Percentiles rank a stretch among this genome's conserved stretches.
Evolutionary conservation across 2,888 invertebrate genomes (phyloP).

Genomic region (Oscheius sp.): DNA sequence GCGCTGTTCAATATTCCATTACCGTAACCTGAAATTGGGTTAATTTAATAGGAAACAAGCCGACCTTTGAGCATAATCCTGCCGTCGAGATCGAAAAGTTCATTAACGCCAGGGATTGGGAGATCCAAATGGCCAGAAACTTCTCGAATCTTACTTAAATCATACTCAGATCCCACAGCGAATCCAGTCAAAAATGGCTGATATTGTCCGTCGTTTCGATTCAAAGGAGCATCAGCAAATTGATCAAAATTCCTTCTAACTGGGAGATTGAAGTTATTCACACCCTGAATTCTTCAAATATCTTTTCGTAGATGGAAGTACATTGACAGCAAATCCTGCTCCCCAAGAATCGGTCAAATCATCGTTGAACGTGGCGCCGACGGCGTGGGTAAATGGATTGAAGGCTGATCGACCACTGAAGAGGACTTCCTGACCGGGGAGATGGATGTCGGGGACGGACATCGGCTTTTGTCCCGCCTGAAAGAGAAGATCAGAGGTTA

Average conservation of each 20-base stretch:
- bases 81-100: slow-evolving; percentile 67
- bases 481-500: background rate
- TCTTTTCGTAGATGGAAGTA: slow-evolving; percentile 30
- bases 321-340: slow-evolving; percentile 65
- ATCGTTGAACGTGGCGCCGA: slow-evolving; percentile 63
- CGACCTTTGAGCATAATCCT: slow-evolving; percentile 61
- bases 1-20: slow-evolving; percentile 66
- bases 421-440: slow-evolving; percentile 60
- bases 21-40: slow-evolving; percentile 46
- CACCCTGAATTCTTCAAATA: slow-evolving; percentile 46
- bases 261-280: slow-evolving; percentile 63
- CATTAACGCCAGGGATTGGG: slow-evolving; percentile 63
- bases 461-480: slow-evolving; percentile 61
- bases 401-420: slow-evolving; percentile 67
- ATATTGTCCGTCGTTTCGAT: slow-evolving; percentile 55
- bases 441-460: slow-evolving; percentile 61
- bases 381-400: slow-evolving; percentile 68
- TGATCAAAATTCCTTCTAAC: slow-evolving; percentile 65
- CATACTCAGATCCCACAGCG: slow-evolving; percentile 62
- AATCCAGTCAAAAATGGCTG: slow-evolving; percentile 60
- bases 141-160: slow-evolving; percentile 62
- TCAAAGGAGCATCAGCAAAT: slow-evolving; percentile 62
- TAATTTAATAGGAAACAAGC: background rate
- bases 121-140: slow-evolving; percentile 62
- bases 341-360: slow-evolving; percentile 69